Conservation (phyloP, 1,140 invertebrate species). For the Antheraea mylitta region DNA sequence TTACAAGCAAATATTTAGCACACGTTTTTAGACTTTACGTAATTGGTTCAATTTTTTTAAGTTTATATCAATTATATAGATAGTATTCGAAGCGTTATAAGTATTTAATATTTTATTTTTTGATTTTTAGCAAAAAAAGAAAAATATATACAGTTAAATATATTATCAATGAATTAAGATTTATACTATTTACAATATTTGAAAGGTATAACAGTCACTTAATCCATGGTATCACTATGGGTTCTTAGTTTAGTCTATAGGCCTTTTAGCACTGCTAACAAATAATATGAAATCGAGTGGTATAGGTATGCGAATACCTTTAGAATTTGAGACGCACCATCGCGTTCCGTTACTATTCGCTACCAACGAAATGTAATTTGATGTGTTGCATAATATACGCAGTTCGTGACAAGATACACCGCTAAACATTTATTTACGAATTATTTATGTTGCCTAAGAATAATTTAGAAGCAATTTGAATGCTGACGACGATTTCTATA, state of each 20-base stretch:
- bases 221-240: too few relatives aligned
- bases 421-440: not conserved
- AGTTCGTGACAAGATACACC: not conserved
- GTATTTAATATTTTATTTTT: too few relatives aligned
- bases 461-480: slow-evolving; percentile 2
- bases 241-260: not conserved
- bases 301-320: not conserved
- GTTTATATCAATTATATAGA: too few relatives aligned
- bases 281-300: not conserved
- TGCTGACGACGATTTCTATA: not conserved
- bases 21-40: too few relatives aligned
- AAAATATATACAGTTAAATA: too few relatives aligned
- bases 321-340: not conserved
- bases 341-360: not conserved
- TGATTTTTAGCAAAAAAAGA: too few relatives aligned
- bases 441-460: slow-evolving; percentile 3
- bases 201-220: too few relatives aligned
- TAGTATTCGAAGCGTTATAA: too few relatives aligned
- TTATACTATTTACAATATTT: too few relatives aligned
- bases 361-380: not conserved
- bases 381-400: slow-evolving; percentile 2
- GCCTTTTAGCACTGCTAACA: not conserved
- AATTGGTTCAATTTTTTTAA: too few relatives aligned
- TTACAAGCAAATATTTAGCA: too few relatives aligned
- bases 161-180: too few relatives aligned